Conservation (phyloP, 2,888 invertebrate species). For the Acleris literana region DNA sequence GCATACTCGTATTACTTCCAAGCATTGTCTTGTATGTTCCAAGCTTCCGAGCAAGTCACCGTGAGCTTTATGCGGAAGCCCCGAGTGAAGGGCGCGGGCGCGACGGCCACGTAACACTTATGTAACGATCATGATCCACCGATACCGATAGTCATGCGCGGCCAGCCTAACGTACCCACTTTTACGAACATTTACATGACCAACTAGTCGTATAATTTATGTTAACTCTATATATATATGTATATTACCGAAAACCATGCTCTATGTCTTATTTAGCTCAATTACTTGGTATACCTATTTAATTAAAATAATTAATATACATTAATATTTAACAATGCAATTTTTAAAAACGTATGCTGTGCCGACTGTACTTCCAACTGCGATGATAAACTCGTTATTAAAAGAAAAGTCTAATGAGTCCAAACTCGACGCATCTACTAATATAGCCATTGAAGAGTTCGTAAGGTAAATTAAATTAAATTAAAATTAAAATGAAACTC, state of each 20-base stretch:
- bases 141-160: conserved; percentile 31
- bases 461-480: background rate
- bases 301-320: too few species aligned
- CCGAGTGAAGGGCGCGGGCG: conserved; percentile 35
- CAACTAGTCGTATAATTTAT: conserved; percentile 27
- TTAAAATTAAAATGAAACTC: conserved; percentile 24
- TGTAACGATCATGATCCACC: conserved; percentile 31
- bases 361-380: too few species aligned
- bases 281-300: too few species aligned
- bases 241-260: background rate
- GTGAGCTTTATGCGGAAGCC: conserved; percentile 34
- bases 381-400: too few species aligned
- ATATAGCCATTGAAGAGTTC: too few species aligned
- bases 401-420: too few species aligned
- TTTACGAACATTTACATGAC: conserved; percentile 13
- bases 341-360: too few species aligned
- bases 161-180: conserved; percentile 9
- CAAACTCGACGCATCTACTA: too few species aligned
- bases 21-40: conserved; percentile 5
- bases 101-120: conserved; percentile 17
- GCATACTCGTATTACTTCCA: background rate
- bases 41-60: conserved; percentile 14
- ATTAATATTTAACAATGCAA: too few species aligned
- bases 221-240: conserved; percentile 3
- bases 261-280: background rate